Evolutionary conservation across 1,140 invertebrate species (phyloP).

Genomic region (Trissolcus basalis): DNA sequence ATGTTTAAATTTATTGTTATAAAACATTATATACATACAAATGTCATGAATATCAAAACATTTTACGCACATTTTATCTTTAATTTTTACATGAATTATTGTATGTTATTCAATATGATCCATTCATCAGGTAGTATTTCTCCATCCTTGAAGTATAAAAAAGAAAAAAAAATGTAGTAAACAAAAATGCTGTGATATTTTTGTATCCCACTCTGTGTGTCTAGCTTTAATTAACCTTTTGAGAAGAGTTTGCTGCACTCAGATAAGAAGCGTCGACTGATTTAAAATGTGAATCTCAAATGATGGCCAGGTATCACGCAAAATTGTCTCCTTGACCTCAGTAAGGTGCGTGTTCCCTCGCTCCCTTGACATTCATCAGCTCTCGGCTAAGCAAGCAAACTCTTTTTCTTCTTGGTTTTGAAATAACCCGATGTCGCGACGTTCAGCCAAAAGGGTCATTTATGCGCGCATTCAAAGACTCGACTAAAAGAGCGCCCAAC

Average conservation of each 20-base stretch:
- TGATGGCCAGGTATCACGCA: neutral
- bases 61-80: too few species aligned
- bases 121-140: too few species aligned
- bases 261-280: neutral
- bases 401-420: conserved; percentile 14
- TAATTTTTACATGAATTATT: too few species aligned
- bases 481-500: conserved; percentile 18
- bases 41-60: too few species aligned
- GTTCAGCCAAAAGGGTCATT: conserved; percentile 41
- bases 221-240: neutral
- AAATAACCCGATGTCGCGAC: conserved; percentile 40
- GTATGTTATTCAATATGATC: too few species aligned
- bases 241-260: neutral
- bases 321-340: conserved; percentile 41
- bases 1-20: too few species aligned
- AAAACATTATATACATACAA: too few species aligned
- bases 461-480: conserved; percentile 36
- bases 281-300: neutral
- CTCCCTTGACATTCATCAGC: conserved; percentile 17
- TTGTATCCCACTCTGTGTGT: too few species aligned
- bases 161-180: too few species aligned
- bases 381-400: conserved; percentile 14
- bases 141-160: too few species aligned
- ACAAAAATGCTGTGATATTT: too few species aligned
- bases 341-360: conserved; percentile 19